Evolutionary conservation across 2,888 invertebrate genomes (phyloP), one percentile per base, ranked within the genome.

Genomic region (Drosophila meridionalis): DNA sequence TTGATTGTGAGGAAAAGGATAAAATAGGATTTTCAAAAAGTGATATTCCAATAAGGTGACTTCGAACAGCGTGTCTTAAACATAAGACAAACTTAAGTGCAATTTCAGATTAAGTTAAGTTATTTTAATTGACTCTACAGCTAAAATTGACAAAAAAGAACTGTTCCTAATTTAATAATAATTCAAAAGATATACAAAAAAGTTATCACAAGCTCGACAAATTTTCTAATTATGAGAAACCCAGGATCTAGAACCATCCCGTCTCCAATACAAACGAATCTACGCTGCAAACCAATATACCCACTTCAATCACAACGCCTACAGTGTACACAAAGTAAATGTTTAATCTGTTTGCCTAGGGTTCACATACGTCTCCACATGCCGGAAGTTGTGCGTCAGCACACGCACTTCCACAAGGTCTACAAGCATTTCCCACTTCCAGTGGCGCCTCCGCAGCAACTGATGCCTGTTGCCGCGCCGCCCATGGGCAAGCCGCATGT

Each of bases 321-420:
- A 28, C 28, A 47, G 47, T 28, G 47, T 28, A 28, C 14, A 14
- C 7, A 28, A 28, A 47, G 14, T 47, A 47, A 28, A 47, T 47
- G 28, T 28, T 14, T 45, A n/a, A 56, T 40, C 12, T 11, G n/a
- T 48, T 28, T 34, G 48, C 45, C 0, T 66, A 92, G 91, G 63
- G 91, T 92, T 3, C 91, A 92, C 73, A 92, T 92, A 48, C 91
- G 92, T 42, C 78, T 92, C 28, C 91, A 91, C 60, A 90, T 92
- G 91, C 90, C 90, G 62, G 89, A 91, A 48, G 66, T 86, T 56
- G 82, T 84, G 69, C 82, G 90, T 36, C 71, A 90, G 72, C 82
- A 87, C n/a, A 84, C 89, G 57, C 90, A 89, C 61, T 73, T 79
- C 45, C 89, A 90, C 67, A 91, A 90, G 65, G 79, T 83, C 55